Conservation (phyloP, 1,140 invertebrate genomes). For the Globodera ellingtonae region DNA sequence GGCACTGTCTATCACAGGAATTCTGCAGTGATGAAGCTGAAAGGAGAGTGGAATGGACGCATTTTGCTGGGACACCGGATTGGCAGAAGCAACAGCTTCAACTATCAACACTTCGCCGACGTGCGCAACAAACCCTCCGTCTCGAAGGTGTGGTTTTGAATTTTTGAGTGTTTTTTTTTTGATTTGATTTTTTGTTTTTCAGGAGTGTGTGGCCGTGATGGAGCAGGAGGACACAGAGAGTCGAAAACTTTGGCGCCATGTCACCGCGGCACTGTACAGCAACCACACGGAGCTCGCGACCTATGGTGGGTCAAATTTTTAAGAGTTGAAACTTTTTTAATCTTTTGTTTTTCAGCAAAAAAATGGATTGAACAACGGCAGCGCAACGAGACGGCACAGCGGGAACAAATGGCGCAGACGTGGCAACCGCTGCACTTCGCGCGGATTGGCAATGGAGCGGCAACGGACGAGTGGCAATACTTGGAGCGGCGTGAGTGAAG, state of each 20-base stretch:
- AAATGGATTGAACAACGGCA: too few species aligned
- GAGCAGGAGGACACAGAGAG: constrained; percentile 54
- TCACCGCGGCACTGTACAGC: constrained; percentile 83
- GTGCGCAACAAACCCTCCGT: constrained; percentile 81
- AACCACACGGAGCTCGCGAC: constrained; percentile 90
- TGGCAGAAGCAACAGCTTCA: constrained; percentile 70
- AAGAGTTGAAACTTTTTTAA: too few species aligned
- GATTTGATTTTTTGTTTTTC: background rate
- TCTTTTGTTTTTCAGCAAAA: too few species aligned
- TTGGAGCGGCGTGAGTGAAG: too few species aligned
- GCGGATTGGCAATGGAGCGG: too few species aligned
- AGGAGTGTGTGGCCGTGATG: constrained; percentile 50
- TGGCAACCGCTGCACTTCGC: too few species aligned
- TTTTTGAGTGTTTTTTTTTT: background rate
- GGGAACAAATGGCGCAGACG: too few species aligned
- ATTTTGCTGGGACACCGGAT: constrained; percentile 75
- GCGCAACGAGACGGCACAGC: too few species aligned
- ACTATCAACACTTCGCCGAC: constrained; percentile 83
- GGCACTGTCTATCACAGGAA: too few species aligned
- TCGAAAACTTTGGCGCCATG: constrained; percentile 86
- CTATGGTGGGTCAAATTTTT: background rate
- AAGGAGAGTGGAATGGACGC: constrained; percentile 92
- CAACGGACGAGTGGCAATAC: too few species aligned
- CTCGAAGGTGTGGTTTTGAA: constrained; percentile 72
- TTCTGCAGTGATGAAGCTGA: constrained; percentile 72